phyloP scores from a whole-genome alignment of 2,888 invertebrate species.

The Cremastinae sp. region DNA sequence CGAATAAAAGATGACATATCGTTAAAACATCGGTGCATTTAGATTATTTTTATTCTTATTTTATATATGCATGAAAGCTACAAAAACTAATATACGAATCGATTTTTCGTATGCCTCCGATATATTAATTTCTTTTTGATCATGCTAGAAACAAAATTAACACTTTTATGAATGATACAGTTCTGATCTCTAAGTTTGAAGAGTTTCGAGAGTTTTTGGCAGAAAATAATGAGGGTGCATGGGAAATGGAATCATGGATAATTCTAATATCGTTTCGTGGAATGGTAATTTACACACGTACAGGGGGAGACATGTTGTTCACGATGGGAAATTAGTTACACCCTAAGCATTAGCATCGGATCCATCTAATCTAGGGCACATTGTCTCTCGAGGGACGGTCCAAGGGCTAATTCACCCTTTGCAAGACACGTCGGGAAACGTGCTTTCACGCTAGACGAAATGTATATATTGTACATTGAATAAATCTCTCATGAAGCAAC shows the following conservation, averaged over 20 bases:
- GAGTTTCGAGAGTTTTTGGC: no score
- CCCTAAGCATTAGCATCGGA: constrained; percentile 70
- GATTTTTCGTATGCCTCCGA: no score
- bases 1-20: no score
- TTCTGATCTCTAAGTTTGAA: background rate
- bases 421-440: constrained; percentile 27
- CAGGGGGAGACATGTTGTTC: constrained; percentile 33
- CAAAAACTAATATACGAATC: no score
- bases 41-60: no score
- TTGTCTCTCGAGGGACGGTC: constrained; percentile 63
- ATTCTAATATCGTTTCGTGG: background rate
- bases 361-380: constrained; percentile 62
- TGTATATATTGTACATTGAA: background rate
- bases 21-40: no score
- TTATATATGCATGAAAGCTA: no score
- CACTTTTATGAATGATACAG: no score
- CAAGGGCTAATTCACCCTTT: constrained; percentile 65
- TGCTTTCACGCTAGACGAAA: constrained; percentile 12
- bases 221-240: no score
- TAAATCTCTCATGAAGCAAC: background rate
- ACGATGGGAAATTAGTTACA: constrained; percentile 71
- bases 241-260: background rate
- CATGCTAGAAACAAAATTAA: no score
- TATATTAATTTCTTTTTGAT: no score
- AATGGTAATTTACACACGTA: background rate